Evolutionary conservation across 2,797 vertebrate species (phyloP), one percentile per base, ranked within the genome.

Genomic region (Aulostomus chinensis): DNA sequence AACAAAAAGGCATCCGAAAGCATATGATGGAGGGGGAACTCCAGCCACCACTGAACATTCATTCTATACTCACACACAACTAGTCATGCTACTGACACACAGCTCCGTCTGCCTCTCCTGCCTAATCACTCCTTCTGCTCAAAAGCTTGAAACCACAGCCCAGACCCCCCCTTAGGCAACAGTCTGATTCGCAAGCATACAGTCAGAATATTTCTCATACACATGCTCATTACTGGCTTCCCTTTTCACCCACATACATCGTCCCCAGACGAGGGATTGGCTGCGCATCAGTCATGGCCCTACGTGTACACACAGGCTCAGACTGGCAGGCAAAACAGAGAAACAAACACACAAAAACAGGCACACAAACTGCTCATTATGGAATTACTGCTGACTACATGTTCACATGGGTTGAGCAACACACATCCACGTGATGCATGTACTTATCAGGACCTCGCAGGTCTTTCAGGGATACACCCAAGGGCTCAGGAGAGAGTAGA

Each of bases 61-160:
- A 84, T 52, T 48, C 56, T 46, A 42, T 25, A 53, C 68, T 84
- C 80, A 88, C 56, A 72, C 70, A 68, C 16, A 3, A 58, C 53
- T n/a, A 72, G 76, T 80, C 81, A 83, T 78, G 58, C 70, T 43
- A 54, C 62, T 73, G 76, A 79, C 74, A 76, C 77, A 83, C 64
- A 48, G 39, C 51, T 55, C 59, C 29, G 67, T 61, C 58, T 58
- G 75, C 31, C 41, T 63, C 68, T 52, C 16, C 50, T 58, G 66
- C 17, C 60, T 79, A 76, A 81, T 85, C 82, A 74, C 60, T 66
- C 51, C 58, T 57, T 68, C 39, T 64, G 64, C 73, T 86, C 63
- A 76, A 73, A 76, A 60, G 68, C 64, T 67, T 48, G 21, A 72
- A 81, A 79, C 80, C 83, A 53, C 83, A 82, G 52, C 61, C 49